Percentiles rank a stretch among this genome's conserved stretches.
phyloP scores from a whole-genome alignment of 2,888 invertebrate genomes.

The Bombylius major region DNA sequence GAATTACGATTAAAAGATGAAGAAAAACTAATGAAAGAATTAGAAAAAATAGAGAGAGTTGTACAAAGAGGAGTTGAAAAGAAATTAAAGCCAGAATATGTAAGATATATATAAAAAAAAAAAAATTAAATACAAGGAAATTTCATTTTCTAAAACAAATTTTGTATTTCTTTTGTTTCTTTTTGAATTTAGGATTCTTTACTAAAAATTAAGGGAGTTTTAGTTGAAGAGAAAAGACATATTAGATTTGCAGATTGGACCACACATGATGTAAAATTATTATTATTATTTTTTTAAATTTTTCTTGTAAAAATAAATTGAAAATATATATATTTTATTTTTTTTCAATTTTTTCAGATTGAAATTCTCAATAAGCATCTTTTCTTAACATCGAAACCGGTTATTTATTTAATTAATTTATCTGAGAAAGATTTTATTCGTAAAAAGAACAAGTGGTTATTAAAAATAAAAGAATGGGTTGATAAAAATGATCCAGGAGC shows the following conservation, averaged over 20 bases:
- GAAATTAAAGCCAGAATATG: constrained; percentile 89
- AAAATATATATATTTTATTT: constrained; percentile 1
- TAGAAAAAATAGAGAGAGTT: constrained; percentile 78
- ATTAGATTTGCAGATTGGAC: constrained; percentile 90
- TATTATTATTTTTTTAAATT: not conserved
- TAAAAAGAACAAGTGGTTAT: constrained; percentile 96
- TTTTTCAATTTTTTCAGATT: constrained; percentile 51
- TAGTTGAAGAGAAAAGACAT: constrained; percentile 84
- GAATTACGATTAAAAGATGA: constrained; percentile 91
- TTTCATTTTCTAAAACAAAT: not conserved
- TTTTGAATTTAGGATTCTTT: constrained; percentile 60
- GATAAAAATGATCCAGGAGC: constrained; percentile 94
- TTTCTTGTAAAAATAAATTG: not conserved
- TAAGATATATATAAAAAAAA: constrained; percentile 42
- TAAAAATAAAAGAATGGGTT: constrained; percentile 96
- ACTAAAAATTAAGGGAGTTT: constrained; percentile 65
- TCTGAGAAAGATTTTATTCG: constrained; percentile 96
- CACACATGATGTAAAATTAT: constrained; percentile 66
- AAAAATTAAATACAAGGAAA: not conserved
- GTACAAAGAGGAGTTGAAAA: constrained; percentile 82
- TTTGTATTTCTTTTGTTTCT: constrained; percentile 7
- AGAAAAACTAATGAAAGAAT: constrained; percentile 65
- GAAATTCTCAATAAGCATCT: constrained; percentile 92
- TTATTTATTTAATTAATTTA: constrained; percentile 91
- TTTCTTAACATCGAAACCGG: constrained; percentile 94